phyloP scores from a whole-genome alignment of 1,140 invertebrate species.

The Olivierus martensii region DNA sequence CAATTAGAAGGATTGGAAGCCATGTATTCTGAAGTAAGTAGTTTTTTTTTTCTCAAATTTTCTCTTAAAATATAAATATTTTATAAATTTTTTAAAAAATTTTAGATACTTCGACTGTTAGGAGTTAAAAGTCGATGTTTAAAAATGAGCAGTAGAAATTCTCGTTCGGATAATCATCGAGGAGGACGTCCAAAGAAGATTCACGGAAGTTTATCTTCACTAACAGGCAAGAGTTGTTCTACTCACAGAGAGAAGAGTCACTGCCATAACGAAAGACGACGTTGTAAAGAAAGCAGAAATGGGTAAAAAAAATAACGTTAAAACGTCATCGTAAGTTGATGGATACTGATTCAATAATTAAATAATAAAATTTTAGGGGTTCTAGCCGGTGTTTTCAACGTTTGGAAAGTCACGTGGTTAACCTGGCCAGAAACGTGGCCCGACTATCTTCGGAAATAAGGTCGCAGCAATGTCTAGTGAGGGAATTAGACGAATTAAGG shows the following conservation, averaged over 20 bases:
- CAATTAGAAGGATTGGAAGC: slow-evolving; percentile 72
- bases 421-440: slow-evolving; percentile 73
- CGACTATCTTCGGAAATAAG: slow-evolving; percentile 84
- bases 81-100: neutral
- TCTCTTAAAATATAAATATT: too few relatives aligned
- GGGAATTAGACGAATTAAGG: slow-evolving; percentile 76
- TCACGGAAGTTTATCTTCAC: slow-evolving; percentile 62
- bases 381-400: slow-evolving; percentile 52
- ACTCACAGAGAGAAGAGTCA: slow-evolving; percentile 9
- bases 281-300: too few relatives aligned
- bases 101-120: slow-evolving; percentile 58
- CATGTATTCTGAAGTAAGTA: slow-evolving; percentile 61
- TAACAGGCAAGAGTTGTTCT: slow-evolving; percentile 26
- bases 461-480: slow-evolving; percentile 74
- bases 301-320: too few relatives aligned
- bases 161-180: too few relatives aligned
- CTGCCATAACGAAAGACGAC: too few relatives aligned
- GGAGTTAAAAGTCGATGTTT: slow-evolving; percentile 35
- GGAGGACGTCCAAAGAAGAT: slow-evolving; percentile 27
- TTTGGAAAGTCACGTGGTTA: slow-evolving; percentile 82
- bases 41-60: too few relatives aligned
- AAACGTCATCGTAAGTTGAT: too few relatives aligned
- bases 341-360: too few relatives aligned
- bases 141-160: too few relatives aligned
- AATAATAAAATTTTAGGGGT: too few relatives aligned